phyloP scores from a whole-genome alignment of 2,113 vertebrate species.

The Ameiurus melas region DNA sequence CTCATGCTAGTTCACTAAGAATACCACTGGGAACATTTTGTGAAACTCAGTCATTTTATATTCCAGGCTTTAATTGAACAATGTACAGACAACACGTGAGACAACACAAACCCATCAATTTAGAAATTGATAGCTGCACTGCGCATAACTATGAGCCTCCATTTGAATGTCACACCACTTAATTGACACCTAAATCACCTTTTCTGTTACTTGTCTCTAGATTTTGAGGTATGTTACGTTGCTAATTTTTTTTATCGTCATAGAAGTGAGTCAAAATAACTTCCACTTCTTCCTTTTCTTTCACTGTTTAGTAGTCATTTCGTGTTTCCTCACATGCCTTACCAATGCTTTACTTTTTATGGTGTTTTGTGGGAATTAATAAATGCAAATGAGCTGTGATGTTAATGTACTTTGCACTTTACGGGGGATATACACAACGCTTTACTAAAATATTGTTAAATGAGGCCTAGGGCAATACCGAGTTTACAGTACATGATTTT shows the following conservation, averaged over 20 bases:
- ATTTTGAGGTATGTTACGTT: too few species aligned
- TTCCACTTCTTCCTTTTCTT: too few species aligned
- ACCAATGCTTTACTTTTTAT: not conserved
- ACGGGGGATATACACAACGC: not conserved
- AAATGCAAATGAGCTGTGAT: not conserved
- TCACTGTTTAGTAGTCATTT: too few species aligned
- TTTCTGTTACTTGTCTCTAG: too few species aligned
- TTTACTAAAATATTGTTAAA: not conserved
- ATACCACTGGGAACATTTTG: not conserved
- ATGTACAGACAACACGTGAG: not conserved
- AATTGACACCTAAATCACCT: too few species aligned
- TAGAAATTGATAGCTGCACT: too few species aligned
- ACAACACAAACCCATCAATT: not conserved
- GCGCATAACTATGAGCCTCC: too few species aligned
- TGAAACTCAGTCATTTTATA: not conserved
- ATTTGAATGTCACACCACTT: too few species aligned
- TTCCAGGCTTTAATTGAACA: not conserved
- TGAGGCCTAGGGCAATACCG: not conserved
- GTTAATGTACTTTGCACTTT: not conserved
- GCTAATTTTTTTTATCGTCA: too few species aligned
- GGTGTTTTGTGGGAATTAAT: not conserved
- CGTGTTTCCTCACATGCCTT: too few species aligned
- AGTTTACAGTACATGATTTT: too few species aligned
- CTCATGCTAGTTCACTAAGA: not conserved
- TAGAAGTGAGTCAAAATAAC: too few species aligned